Percentiles rank a stretch among this genome's conserved stretches.
Evolutionary conservation across 2,888 invertebrate genomes (phyloP).

Genomic region (Drosophila cyrtoloma): DNA sequence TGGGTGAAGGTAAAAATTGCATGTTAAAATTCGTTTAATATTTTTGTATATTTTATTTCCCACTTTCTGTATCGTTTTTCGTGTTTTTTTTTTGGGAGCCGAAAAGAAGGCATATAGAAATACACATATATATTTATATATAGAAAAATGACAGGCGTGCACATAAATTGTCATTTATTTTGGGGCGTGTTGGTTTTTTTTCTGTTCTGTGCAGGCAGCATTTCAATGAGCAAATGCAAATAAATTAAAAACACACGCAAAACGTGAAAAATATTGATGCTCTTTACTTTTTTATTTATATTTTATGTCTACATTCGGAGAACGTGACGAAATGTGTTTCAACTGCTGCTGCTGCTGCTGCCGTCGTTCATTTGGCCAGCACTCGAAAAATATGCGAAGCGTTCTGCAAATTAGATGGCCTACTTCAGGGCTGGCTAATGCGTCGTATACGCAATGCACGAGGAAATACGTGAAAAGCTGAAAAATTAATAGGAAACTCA

Average conservation of each 20-base stretch:
- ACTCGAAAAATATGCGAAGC: conserved; percentile 63
- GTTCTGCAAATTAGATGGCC: conserved; percentile 75
- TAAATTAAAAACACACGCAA: conserved; percentile 75
- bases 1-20: conserved; percentile 70
- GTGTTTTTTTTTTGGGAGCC: conserved; percentile 28
- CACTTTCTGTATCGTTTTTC: conserved; percentile 7
- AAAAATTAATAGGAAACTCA: conserved; percentile 46
- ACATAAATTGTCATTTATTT: conserved; percentile 76
- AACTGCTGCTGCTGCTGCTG: conserved; percentile 7
- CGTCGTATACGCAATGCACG: conserved; percentile 62
- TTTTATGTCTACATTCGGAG: conserved; percentile 56
- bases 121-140: conserved; percentile 2
- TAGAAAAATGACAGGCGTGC: conserved; percentile 57
- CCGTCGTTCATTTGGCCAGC: conserved; percentile 35
- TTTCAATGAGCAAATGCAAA: conserved; percentile 79
- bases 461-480: conserved; percentile 33
- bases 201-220: conserved; percentile 66
- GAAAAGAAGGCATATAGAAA: conserved; percentile 15
- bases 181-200: conserved; percentile 47
- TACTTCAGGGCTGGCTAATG: conserved; percentile 58
- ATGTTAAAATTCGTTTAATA: conserved; percentile 79
- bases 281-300: conserved; percentile 42
- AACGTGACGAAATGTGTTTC: conserved; percentile 72
- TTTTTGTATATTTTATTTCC: conserved; percentile 51
- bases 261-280: conserved; percentile 73